These are phyloP conservation scores for Capricornis sumatraensis DNA, from an alignment of 2,113 vertebrate genomes.

Conservation along the genomic window DNA sequence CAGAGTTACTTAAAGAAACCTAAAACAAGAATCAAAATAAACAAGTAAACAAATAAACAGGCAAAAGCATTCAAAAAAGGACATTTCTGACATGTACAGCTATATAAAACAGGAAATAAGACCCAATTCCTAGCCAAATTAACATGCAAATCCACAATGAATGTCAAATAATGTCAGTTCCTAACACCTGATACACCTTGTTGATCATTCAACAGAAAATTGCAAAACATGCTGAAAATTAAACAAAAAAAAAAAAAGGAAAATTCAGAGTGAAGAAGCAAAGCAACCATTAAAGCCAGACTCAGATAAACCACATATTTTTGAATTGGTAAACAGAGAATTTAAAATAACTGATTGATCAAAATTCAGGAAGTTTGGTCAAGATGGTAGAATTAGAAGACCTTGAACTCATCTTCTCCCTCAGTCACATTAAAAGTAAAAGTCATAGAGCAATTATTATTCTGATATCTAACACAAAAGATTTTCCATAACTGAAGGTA, in stretches of 20 bases:
- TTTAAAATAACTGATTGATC: background rate
- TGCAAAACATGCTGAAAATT: background rate
- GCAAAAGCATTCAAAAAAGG: background rate
- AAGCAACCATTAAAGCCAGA: background rate
- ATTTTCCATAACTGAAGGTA: background rate
- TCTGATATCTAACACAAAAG: background rate
- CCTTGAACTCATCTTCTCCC: background rate
- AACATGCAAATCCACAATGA: background rate
- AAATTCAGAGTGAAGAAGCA: background rate
- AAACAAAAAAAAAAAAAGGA: fast-evolving
- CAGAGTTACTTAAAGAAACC: background rate
- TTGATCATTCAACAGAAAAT: background rate
- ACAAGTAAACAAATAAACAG: background rate
- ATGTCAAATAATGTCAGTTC: background rate
- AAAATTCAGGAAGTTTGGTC: background rate
- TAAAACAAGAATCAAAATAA: background rate
- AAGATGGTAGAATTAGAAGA: background rate
- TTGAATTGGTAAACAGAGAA: background rate
- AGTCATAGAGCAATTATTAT: background rate
- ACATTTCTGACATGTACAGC: background rate
- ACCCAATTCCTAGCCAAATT: background rate
- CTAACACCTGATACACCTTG: background rate
- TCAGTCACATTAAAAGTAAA: background rate
- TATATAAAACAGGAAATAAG: background rate
- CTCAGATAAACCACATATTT: background rate